A percentile compares a stretch with the other conserved stretches of the same genome.
These are phyloP conservation scores for Lindbergichthys nudifrons DNA, from an alignment of 2,797 vertebrate genomes.

Conservation along the genomic window DNA sequence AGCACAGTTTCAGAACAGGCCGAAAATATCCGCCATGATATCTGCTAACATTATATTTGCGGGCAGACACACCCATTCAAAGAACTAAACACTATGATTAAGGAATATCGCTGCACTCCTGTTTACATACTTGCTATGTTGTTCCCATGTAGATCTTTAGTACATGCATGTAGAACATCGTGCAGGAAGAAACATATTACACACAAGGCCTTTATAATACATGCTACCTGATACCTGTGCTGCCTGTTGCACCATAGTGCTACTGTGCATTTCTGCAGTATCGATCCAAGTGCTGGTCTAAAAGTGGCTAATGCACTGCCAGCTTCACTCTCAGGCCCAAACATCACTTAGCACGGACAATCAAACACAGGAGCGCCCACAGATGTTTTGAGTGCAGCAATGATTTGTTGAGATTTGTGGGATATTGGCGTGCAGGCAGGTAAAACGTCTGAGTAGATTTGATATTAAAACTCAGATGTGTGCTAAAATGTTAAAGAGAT, in stretches of 20 bases:
- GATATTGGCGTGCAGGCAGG: not conserved
- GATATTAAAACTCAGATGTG: slow-evolving; percentile 8
- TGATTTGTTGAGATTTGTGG: slow-evolving; percentile 13
- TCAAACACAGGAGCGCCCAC: slow-evolving; percentile 15
- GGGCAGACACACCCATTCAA: slow-evolving; percentile 13
- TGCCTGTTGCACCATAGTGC: slow-evolving; percentile 38
- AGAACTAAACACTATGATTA: not conserved
- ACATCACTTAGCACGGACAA: slow-evolving; percentile 58
- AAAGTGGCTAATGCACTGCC: slow-evolving; percentile 59
- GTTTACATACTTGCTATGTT: not conserved
- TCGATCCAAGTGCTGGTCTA: slow-evolving; percentile 51
- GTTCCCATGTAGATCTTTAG: not conserved
- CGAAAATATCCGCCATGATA: slow-evolving; percentile 47
- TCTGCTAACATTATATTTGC: slow-evolving; percentile 6
- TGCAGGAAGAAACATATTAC: not conserved
- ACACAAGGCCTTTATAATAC: not conserved
- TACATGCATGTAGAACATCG: not conserved
- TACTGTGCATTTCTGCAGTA: slow-evolving; percentile 57
- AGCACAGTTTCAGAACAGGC: not conserved
- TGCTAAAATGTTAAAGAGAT: not conserved
- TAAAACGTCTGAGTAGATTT: slow-evolving; percentile 27
- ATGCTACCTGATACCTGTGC: slow-evolving; percentile 54
- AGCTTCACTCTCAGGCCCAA: slow-evolving; percentile 40
- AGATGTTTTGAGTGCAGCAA: slow-evolving; percentile 4
- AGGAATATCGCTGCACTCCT: not conserved